Conservation (phyloP, 2,113 vertebrate genomes). For the Ramphastos sulfuratus region DNA sequence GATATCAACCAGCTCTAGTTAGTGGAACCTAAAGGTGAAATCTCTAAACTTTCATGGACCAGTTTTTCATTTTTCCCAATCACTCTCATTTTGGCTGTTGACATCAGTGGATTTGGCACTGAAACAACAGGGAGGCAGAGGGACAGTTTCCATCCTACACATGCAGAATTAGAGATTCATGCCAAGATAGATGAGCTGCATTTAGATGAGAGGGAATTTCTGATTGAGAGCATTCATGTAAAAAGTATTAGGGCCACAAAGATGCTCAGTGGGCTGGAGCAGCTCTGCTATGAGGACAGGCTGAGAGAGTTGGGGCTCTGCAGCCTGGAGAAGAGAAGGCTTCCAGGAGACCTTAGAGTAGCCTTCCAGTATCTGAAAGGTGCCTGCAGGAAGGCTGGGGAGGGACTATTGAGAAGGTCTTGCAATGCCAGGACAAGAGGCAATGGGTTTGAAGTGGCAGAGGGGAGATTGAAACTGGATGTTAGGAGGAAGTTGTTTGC, state of each 20-base stretch:
- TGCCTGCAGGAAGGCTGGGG: too few species aligned
- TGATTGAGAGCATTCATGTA: background rate
- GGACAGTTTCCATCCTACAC: background rate
- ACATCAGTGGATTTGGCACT: background rate
- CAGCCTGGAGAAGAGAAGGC: too few species aligned
- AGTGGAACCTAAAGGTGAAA: background rate
- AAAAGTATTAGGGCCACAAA: background rate
- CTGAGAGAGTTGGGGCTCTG: too few species aligned
- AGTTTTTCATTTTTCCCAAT: background rate
- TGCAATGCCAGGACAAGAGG: too few species aligned
- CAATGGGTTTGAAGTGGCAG: too few species aligned
- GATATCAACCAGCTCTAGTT: background rate
- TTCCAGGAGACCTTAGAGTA: too few species aligned
- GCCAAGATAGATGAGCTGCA: constrained; percentile 13
- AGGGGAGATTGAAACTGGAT: too few species aligned
- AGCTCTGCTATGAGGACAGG: too few species aligned
- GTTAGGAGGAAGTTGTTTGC: too few species aligned
- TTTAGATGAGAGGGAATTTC: constrained; percentile 46
- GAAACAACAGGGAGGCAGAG: constrained; percentile 9
- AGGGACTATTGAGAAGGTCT: too few species aligned
- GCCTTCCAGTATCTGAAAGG: too few species aligned
- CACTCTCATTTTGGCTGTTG: background rate
- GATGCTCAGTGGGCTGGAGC: too few species aligned
- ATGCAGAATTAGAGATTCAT: background rate
- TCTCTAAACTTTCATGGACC: background rate